A percentile compares a stretch with the other conserved stretches of the same genome.
phyloP scores from a whole-genome alignment of 2,888 invertebrate genomes.

The Erannis defoliaria region DNA sequence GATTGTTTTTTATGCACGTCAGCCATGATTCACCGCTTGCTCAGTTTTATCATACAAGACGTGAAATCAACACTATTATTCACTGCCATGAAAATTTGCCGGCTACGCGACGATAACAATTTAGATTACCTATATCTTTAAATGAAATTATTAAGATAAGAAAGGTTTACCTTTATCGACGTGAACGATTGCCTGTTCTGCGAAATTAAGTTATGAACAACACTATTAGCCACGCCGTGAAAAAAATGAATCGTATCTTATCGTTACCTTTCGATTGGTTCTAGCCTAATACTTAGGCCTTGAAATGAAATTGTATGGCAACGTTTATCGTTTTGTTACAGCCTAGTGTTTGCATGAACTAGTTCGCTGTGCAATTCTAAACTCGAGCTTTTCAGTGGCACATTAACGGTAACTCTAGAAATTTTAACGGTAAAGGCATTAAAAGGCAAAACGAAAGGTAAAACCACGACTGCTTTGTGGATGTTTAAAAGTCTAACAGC shows the following conservation, averaged over 20 bases:
- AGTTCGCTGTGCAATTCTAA: not conserved
- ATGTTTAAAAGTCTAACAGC: constrained; percentile 14
- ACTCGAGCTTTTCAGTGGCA: not conserved
- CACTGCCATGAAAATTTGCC: constrained; percentile 20
- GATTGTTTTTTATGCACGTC: not conserved
- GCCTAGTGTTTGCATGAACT: not conserved
- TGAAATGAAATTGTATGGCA: not conserved
- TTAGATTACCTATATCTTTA: constrained; percentile 22
- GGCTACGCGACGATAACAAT: constrained; percentile 17
- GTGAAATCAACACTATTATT: not conserved
- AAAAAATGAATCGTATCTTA: constrained; percentile 17
- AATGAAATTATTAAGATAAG: constrained; percentile 24
- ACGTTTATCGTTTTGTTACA: not conserved
- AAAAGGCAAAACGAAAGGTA: too few relatives aligned
- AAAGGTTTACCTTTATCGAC: constrained; percentile 22
- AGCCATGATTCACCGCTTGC: not conserved
- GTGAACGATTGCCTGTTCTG: constrained; percentile 29
- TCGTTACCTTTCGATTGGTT: constrained; percentile 1
- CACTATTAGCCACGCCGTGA: constrained; percentile 8
- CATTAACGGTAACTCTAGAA: too few relatives aligned
- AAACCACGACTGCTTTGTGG: constrained; percentile 12
- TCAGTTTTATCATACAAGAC: not conserved
- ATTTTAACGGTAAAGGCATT: constrained; percentile 12
- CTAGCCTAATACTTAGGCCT: constrained; percentile 7
- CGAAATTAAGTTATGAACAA: constrained; percentile 21